These are phyloP conservation scores for Macaca nemestrina DNA, from an alignment of 2,113 vertebrate species.

Conservation along the genomic window DNA sequence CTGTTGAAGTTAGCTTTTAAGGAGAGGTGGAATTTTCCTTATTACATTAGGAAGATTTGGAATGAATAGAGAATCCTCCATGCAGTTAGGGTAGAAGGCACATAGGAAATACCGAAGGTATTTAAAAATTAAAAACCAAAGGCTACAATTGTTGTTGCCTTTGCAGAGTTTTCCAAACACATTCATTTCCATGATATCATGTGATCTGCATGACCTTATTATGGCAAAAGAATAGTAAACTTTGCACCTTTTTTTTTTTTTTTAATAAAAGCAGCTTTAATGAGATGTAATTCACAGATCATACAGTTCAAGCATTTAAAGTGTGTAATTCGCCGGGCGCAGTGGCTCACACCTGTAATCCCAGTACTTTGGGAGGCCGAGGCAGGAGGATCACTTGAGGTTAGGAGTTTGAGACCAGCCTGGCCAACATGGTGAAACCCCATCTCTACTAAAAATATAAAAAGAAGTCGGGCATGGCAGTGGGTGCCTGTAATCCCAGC, in stretches of 20 bases:
- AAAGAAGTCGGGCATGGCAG: no score
- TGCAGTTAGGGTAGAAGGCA: not conserved
- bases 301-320: not conserved
- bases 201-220: not conserved
- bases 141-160: not conserved
- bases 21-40: conserved; percentile 28
- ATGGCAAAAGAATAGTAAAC: not conserved
- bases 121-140: conserved; percentile 40
- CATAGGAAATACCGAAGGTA: conserved; percentile 12
- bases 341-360: not conserved
- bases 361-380: not conserved
- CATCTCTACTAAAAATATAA: no score
- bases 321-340: no score
- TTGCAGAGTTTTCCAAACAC: conserved; percentile 4
- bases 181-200: not conserved
- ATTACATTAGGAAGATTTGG: not conserved
- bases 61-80: conserved; percentile 19
- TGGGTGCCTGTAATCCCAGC: no score
- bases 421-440: no score
- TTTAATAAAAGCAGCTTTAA: not conserved
- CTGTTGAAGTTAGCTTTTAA: not conserved
- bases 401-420: not conserved
- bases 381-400: not conserved
- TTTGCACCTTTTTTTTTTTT: not conserved
- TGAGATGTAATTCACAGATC: not conserved